Conservation (phyloP, 2,888 invertebrate species). For the Microplitis deprimator region DNA sequence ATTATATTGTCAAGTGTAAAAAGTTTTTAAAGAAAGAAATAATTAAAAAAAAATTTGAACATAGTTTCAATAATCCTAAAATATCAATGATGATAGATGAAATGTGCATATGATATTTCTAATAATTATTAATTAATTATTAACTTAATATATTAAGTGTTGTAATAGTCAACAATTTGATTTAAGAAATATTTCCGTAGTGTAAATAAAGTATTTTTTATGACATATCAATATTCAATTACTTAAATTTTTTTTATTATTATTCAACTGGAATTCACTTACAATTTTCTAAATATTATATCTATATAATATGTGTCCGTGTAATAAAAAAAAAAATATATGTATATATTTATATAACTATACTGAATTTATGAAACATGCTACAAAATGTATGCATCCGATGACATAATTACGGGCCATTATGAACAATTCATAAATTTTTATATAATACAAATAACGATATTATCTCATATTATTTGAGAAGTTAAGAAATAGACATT, state of each 20-base stretch:
- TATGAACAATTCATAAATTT: background rate
- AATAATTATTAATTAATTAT: too few relatives aligned
- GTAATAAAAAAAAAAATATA: background rate
- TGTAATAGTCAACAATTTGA: too few relatives aligned
- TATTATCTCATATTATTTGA: background rate
- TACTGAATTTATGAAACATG: background rate
- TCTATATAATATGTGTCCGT: slow-evolving; percentile 1
- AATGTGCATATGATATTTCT: too few relatives aligned
- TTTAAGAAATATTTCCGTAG: background rate
- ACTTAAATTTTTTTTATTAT: background rate
- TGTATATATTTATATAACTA: background rate
- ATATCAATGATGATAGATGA: too few relatives aligned
- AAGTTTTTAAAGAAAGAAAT: too few relatives aligned
- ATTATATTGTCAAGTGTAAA: too few relatives aligned
- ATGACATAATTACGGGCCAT: background rate
- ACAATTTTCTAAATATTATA: background rate
- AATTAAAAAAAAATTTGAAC: too few relatives aligned
- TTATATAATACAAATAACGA: background rate
- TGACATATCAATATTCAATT: background rate
- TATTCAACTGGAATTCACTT: background rate
- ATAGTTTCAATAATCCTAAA: too few relatives aligned
- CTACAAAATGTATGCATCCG: background rate
- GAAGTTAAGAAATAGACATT: background rate
- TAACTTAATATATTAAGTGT: too few relatives aligned
- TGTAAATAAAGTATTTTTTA: background rate